phyloP scores from a whole-genome alignment of 1,140 invertebrate species.

The Drosophila takahashii region DNA sequence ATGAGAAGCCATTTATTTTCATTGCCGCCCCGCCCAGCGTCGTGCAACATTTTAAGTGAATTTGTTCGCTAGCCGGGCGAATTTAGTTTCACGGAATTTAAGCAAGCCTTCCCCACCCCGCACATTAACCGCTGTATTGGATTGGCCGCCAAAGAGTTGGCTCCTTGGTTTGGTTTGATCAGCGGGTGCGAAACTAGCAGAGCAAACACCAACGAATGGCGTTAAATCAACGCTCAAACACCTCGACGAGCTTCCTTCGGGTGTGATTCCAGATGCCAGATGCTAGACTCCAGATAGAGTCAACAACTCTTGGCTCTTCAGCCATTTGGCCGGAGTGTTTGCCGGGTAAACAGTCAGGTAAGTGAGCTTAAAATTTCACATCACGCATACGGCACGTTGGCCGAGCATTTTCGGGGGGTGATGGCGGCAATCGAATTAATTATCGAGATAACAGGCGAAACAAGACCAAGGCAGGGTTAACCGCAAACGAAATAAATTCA shows the following conservation, averaged over 20 bases:
- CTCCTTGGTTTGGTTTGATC: neutral
- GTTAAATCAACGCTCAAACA: slow-evolving; percentile 40
- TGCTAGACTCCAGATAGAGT: slow-evolving; percentile 18
- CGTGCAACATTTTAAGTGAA: slow-evolving; percentile 37
- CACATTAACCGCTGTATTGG: slow-evolving; percentile 43
- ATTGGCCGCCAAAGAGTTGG: slow-evolving; percentile 10
- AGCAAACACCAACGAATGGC: slow-evolving; percentile 35
- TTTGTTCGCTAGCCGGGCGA: slow-evolving; percentile 16
- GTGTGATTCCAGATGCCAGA: slow-evolving; percentile 5
- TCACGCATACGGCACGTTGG: slow-evolving; percentile 55
- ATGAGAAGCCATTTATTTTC: slow-evolving; percentile 79
- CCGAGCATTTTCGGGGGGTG: slow-evolving; percentile 25
- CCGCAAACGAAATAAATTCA: slow-evolving; percentile 43
- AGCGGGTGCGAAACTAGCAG: slow-evolving; percentile 2
- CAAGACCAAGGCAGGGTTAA: slow-evolving; percentile 33
- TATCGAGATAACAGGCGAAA: slow-evolving; percentile 39
- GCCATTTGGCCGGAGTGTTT: slow-evolving; percentile 23
- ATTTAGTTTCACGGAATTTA: slow-evolving; percentile 32
- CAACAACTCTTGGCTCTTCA: slow-evolving; percentile 10
- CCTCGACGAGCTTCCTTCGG: slow-evolving; percentile 16
- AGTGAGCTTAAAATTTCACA: slow-evolving; percentile 49
- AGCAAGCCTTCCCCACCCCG: slow-evolving; percentile 3
- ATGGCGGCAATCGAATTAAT: slow-evolving; percentile 45
- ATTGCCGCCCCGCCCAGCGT: slow-evolving; percentile 46
- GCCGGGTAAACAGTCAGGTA: slow-evolving; percentile 19